These are phyloP conservation scores for Sarcophaga peregrina DNA, from an alignment of 1,140 invertebrate species.

Conservation along the genomic window DNA sequence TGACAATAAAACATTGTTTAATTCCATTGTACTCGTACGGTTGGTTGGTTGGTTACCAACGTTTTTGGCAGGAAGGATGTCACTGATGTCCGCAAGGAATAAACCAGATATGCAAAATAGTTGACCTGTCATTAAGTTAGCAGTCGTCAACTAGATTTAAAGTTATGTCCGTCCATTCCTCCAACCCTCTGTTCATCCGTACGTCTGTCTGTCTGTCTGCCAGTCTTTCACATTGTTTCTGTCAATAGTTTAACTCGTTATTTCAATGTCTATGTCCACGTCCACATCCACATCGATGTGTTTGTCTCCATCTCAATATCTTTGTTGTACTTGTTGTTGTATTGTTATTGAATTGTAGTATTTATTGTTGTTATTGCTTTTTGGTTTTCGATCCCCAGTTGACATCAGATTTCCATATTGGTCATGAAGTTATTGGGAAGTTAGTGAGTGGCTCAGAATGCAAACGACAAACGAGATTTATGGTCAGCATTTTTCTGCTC, in stretches of 20 bases:
- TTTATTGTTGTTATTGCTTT: slow-evolving; percentile 19
- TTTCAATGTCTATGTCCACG: background rate
- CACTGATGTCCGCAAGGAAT: slow-evolving; percentile 47
- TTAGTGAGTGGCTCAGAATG: slow-evolving; percentile 33
- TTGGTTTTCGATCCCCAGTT: slow-evolving; percentile 31
- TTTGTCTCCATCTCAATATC: background rate
- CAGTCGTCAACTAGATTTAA: slow-evolving; percentile 53
- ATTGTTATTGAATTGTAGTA: background rate
- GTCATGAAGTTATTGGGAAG: slow-evolving; percentile 41
- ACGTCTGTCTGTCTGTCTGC: slow-evolving; percentile 40
- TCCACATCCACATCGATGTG: background rate
- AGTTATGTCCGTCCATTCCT: background rate
- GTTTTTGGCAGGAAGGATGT: background rate
- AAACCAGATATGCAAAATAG: slow-evolving; percentile 63
- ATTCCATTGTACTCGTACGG: background rate
- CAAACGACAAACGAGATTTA: slow-evolving; percentile 27
- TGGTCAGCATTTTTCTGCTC: slow-evolving; percentile 18
- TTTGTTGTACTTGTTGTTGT: background rate
- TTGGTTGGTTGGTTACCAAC: slow-evolving; percentile 46
- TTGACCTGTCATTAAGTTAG: slow-evolving; percentile 63
- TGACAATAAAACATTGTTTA: slow-evolving; percentile 62
- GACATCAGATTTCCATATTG: slow-evolving; percentile 40
- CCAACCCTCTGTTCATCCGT: background rate
- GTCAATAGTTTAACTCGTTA: slow-evolving; percentile 34
- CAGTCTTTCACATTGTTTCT: slow-evolving; percentile 44